phyloP scores from a whole-genome alignment of 2,888 invertebrate species.

The Dicranocentrus wangi region DNA sequence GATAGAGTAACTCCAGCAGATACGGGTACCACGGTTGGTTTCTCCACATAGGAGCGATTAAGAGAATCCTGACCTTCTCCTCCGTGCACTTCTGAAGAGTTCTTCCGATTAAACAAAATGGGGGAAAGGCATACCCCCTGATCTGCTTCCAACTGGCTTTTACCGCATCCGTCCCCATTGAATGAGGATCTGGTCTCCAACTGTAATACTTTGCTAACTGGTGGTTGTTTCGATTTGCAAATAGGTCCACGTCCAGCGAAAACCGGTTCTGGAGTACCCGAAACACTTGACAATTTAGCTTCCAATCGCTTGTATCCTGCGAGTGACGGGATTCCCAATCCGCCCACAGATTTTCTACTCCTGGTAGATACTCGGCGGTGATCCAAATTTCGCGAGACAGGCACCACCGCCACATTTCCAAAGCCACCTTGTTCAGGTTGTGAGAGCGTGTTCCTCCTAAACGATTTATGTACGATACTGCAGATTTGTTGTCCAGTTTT shows the following conservation, averaged over 20 bases:
- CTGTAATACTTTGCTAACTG: conserved; percentile 35
- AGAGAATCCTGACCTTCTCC: conserved; percentile 12
- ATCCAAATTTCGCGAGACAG: conserved; percentile 30
- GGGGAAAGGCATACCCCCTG: conserved; percentile 34
- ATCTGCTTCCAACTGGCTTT: not conserved
- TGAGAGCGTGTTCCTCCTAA: conserved; percentile 35
- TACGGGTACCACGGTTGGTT: conserved; percentile 39
- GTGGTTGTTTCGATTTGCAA: conserved; percentile 40
- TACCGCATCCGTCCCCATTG: conserved; percentile 21
- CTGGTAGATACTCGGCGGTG: conserved; percentile 37
- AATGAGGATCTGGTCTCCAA: conserved; percentile 38
- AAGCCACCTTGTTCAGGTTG: not conserved
- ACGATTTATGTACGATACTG: conserved; percentile 36
- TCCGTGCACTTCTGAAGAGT: conserved; percentile 3
- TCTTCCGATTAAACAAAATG: conserved; percentile 40
- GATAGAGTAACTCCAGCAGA: not conserved
- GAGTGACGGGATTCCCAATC: conserved; percentile 42
- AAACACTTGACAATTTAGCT: not conserved
- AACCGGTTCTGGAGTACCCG: conserved; percentile 12
- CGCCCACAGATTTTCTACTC: conserved; percentile 26
- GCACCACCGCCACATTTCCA: conserved; percentile 51
- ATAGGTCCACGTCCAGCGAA: conserved; percentile 29
- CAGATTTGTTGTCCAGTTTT: conserved; percentile 45
- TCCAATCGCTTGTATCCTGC: conserved; percentile 39
- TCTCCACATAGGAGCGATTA: conserved; percentile 38